Percentiles rank a stretch among this genome's conserved stretches.
Conservation (phyloP, 2,888 invertebrate species). For the Macropis europaea region DNA sequence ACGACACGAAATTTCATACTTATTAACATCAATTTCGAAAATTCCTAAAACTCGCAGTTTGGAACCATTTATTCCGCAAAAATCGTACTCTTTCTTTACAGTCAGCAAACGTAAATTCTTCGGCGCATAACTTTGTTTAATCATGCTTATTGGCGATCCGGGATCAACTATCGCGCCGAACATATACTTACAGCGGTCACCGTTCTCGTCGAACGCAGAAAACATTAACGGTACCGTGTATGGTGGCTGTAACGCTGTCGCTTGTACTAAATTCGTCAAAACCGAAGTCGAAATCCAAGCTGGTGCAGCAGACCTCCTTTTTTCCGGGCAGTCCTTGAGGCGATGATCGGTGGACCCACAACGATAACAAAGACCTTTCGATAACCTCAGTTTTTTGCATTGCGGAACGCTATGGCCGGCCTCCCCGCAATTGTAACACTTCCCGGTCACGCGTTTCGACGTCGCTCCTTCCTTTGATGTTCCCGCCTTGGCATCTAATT, state of each 20-base stretch:
- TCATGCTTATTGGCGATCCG: conserved; percentile 10
- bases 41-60: background rate
- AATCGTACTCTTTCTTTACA: background rate
- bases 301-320: background rate
- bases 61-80: background rate
- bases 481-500: background rate
- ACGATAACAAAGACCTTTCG: background rate
- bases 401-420: background rate
- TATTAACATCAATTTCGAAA: background rate
- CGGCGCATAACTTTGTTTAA: background rate
- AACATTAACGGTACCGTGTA: background rate
- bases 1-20: background rate
- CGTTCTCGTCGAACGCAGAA: background rate
- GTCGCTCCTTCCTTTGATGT: background rate
- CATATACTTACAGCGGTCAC: background rate
- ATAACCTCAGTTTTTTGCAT: background rate
- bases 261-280: background rate
- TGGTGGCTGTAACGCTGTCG: background rate
- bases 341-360: background rate
- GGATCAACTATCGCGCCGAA: background rate
- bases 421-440: conserved; percentile 1
- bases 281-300: background rate
- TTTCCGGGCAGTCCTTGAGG: background rate
- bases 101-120: background rate
- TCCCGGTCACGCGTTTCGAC: background rate